Percentiles rank a stretch among this genome's conserved stretches.
phyloP scores from a whole-genome alignment of 1,140 invertebrate species.

The Riptortus pedestris region DNA sequence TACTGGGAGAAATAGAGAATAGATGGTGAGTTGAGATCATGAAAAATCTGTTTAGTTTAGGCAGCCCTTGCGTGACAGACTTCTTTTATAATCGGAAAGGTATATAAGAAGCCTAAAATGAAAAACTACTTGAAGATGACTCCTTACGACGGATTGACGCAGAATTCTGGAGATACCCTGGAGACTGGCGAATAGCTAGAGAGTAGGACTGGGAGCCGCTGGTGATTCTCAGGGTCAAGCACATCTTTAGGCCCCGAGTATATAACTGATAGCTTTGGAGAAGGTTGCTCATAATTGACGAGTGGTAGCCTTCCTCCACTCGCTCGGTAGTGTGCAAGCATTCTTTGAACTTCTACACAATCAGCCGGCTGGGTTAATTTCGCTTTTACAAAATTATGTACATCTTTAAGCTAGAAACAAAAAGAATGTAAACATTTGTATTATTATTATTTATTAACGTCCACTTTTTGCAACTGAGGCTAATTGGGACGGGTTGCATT shows the following conservation, averaged over 20 bases:
- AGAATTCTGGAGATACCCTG: constrained; percentile 71
- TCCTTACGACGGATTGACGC: constrained; percentile 73
- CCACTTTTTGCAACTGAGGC: too few species aligned
- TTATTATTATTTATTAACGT: too few species aligned
- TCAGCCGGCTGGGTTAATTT: constrained; percentile 55
- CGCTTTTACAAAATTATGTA: constrained; percentile 61
- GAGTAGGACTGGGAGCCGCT: constrained; percentile 78
- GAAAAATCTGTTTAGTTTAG: too few species aligned
- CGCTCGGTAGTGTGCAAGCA: constrained; percentile 77
- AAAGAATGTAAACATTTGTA: too few species aligned
- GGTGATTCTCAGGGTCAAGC: constrained; percentile 76
- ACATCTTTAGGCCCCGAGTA: constrained; percentile 51
- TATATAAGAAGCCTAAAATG: too few species aligned
- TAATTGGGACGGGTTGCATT: too few species aligned
- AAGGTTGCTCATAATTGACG: background rate
- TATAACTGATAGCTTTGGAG: background rate
- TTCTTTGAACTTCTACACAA: constrained; percentile 50
- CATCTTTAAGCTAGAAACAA: constrained; percentile 25
- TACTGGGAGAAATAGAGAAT: too few species aligned
- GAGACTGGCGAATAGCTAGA: constrained; percentile 81
- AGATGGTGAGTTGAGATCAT: too few species aligned
- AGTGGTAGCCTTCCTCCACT: constrained; percentile 57
- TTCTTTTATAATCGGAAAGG: too few species aligned
- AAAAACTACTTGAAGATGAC: too few species aligned
- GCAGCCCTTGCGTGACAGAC: too few species aligned